These are phyloP conservation scores for Avahi laniger DNA, from an alignment of 2,797 vertebrate genomes.

Conservation along the genomic window DNA sequence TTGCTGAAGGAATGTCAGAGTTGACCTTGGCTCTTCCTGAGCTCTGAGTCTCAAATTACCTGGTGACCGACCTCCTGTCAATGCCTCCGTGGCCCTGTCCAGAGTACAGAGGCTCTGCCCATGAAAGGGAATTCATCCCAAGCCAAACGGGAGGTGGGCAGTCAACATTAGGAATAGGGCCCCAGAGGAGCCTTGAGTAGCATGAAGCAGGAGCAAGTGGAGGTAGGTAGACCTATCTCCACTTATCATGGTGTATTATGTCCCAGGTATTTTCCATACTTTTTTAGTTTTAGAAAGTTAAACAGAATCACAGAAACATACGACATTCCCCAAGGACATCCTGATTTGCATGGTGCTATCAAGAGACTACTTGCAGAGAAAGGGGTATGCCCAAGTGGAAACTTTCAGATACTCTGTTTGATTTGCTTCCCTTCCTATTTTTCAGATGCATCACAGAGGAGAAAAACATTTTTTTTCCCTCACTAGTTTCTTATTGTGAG, in stretches of 20 bases:
- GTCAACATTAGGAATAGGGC: background rate
- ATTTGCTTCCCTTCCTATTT: background rate
- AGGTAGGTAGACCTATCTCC: background rate
- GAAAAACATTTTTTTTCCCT: background rate
- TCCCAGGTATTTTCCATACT: background rate
- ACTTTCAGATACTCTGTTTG: background rate
- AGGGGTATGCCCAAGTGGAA: background rate
- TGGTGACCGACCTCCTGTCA: background rate
- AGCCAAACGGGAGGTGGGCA: background rate
- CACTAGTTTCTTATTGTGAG: background rate
- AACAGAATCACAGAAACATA: background rate
- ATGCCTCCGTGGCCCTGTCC: background rate
- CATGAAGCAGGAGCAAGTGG: background rate
- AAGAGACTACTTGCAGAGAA: background rate
- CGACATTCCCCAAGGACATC: background rate
- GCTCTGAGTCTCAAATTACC: too few species aligned
- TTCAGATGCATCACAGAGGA: background rate
- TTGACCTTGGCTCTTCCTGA: background rate
- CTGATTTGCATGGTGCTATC: background rate
- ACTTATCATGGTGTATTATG: background rate
- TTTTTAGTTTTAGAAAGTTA: conserved; percentile 25
- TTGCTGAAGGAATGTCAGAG: background rate
- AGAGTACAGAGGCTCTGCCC: background rate
- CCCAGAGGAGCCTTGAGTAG: background rate
- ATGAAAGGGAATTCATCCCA: background rate